phyloP scores from a whole-genome alignment of 1,140 invertebrate genomes.

The Trissolcus basalis region DNA sequence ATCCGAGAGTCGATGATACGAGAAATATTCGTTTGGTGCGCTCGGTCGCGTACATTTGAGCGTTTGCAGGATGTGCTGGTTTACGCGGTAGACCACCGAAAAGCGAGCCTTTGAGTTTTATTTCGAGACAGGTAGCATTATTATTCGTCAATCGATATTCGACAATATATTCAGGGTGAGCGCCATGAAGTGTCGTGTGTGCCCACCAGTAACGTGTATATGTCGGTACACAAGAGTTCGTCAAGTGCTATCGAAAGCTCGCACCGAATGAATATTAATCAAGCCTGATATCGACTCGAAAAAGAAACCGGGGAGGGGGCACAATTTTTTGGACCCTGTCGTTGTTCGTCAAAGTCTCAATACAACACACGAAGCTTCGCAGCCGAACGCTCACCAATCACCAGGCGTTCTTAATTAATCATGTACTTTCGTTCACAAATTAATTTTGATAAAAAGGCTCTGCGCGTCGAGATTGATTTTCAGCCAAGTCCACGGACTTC shows the following conservation, averaged over 20 bases:
- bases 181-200: slow-evolving; percentile 32
- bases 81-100: slow-evolving; percentile 22
- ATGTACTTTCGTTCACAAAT: background rate
- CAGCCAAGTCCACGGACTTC: no score
- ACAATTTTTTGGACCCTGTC: slow-evolving; percentile 6
- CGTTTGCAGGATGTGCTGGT: slow-evolving; percentile 13
- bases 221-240: slow-evolving; percentile 31
- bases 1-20: slow-evolving; percentile 27
- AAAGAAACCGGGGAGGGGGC: slow-evolving; percentile 8
- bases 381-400: no score
- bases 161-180: slow-evolving; percentile 41
- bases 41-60: slow-evolving; percentile 21
- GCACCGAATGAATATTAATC: slow-evolving; percentile 58
- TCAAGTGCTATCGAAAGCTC: slow-evolving; percentile 40
- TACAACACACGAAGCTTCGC: background rate
- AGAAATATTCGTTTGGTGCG: slow-evolving; percentile 41
- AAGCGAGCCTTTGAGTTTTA: slow-evolving; percentile 36
- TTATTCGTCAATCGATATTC: slow-evolving; percentile 54
- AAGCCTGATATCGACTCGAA: slow-evolving; percentile 27
- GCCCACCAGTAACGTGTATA: slow-evolving; percentile 25
- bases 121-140: slow-evolving; percentile 44
- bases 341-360: background rate
- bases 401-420: background rate
- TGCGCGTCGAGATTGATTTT: no score
- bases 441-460: no score